A percentile compares a stretch with the other conserved stretches of the same genome.
phyloP scores from a whole-genome alignment of 1,140 invertebrate genomes.

The Drosophila asahinai region DNA sequence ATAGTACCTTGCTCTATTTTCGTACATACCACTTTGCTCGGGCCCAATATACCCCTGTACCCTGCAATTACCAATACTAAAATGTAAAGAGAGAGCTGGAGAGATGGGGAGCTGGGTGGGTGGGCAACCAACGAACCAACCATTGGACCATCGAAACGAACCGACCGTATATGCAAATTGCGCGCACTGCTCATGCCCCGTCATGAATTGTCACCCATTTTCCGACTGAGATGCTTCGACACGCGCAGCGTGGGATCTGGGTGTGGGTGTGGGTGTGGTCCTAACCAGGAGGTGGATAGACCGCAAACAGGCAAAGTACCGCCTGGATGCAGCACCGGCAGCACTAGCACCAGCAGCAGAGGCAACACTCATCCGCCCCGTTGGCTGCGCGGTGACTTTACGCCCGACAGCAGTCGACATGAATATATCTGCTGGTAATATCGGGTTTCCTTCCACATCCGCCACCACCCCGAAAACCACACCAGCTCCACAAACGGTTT shows the following conservation, averaged over 20 bases:
- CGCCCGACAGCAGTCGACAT: slow-evolving; percentile 59
- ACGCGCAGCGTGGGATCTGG: slow-evolving; percentile 42
- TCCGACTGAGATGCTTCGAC: slow-evolving; percentile 80
- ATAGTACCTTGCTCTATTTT: neutral
- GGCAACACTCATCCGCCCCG: slow-evolving; percentile 37
- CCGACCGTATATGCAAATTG: slow-evolving; percentile 78
- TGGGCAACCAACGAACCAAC: slow-evolving; percentile 14
- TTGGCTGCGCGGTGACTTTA: slow-evolving; percentile 41
- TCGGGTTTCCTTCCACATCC: slow-evolving; percentile 48
- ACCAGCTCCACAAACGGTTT: slow-evolving; percentile 60
- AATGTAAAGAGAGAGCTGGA: slow-evolving; percentile 7
- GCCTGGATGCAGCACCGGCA: slow-evolving; percentile 14
- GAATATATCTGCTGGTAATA: slow-evolving; percentile 82
- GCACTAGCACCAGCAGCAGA: slow-evolving; percentile 7
- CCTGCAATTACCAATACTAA: slow-evolving; percentile 2
- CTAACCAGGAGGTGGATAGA: slow-evolving; percentile 31
- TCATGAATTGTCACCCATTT: slow-evolving; percentile 83
- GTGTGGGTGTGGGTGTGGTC: slow-evolving; percentile 1
- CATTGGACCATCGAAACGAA: slow-evolving; percentile 45
- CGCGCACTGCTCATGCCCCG: slow-evolving; percentile 70
- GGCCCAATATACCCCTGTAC: slow-evolving; percentile 3
- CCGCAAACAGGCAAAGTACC: slow-evolving; percentile 50
- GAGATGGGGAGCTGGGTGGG: slow-evolving; percentile 9
- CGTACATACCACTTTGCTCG: no score
- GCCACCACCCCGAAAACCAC: slow-evolving; percentile 19